Percentiles rank a stretch among this genome's conserved stretches.
Conservation (phyloP, 2,888 invertebrate species). For the Diogma glabrata region DNA sequence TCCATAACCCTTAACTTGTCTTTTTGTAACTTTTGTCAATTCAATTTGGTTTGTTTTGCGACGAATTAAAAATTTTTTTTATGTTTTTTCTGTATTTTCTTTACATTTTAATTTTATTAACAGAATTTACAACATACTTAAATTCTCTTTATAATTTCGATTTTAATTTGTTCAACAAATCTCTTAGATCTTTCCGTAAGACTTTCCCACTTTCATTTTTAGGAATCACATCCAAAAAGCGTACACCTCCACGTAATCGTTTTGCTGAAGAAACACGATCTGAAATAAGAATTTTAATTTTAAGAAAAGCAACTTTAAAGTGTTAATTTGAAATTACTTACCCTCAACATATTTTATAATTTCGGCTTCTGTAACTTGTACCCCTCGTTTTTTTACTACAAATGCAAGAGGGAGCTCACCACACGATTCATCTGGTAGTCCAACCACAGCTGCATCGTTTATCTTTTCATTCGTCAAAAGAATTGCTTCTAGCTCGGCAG, state of each 20-base stretch:
- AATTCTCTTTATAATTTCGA: no score
- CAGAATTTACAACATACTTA: no score
- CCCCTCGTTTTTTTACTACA: conserved; percentile 49
- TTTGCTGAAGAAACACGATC: conserved; percentile 56
- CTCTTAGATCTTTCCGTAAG: conserved; percentile 43
- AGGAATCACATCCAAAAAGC: conserved; percentile 60
- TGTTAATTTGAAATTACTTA: conserved; percentile 14
- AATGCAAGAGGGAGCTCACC: conserved; percentile 70
- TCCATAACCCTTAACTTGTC: no score
- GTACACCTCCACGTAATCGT: conserved; percentile 61
- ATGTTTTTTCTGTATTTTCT: no score
- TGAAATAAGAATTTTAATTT: background rate
- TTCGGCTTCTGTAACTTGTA: conserved; percentile 41
- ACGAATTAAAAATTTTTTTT: no score
- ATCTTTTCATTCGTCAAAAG: conserved; percentile 58
- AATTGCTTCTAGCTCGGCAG: conserved; percentile 76
- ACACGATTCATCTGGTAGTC: conserved; percentile 54
- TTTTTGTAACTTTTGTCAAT: no score
- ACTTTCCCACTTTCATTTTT: conserved; percentile 72
- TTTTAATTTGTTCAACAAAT: conserved; percentile 30
- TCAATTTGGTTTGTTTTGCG: no score
- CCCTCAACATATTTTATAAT: conserved; percentile 43
- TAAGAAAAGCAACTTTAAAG: background rate
- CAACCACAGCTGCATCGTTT: conserved; percentile 71
- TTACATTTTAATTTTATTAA: no score